A percentile compares a stretch with the other conserved stretches of the same genome.
These are phyloP conservation scores for Zaprionus inermis DNA, from an alignment of 1,140 invertebrate species.

Conservation along the genomic window DNA sequence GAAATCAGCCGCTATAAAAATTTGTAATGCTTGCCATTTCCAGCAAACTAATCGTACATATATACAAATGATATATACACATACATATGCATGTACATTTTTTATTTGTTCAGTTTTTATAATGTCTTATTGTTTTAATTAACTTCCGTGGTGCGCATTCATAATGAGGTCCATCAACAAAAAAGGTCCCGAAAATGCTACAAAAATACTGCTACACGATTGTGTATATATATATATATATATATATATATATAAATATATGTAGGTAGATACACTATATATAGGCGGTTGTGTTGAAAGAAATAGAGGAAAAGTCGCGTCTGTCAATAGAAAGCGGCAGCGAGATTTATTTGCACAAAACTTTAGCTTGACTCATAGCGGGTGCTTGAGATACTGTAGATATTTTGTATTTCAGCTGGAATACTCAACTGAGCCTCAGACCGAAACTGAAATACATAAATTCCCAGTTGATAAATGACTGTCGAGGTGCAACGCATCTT, in stretches of 20 bases:
- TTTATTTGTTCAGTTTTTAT: conserved; percentile 49
- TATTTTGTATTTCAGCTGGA: conserved; percentile 3
- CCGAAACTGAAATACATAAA: conserved; percentile 56
- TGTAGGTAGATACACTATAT: not conserved
- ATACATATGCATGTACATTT: conserved; percentile 23
- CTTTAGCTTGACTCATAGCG: conserved; percentile 23
- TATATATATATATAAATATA: no score
- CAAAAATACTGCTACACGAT: no score
- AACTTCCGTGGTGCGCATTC: conserved; percentile 65
- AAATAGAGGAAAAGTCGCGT: conserved; percentile 28
- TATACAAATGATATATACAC: not conserved
- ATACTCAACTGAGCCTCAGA: not conserved
- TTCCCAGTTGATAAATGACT: conserved; percentile 59
- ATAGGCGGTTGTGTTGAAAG: conserved; percentile 14
- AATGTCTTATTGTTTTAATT: conserved; percentile 68
- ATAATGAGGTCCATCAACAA: conserved; percentile 61
- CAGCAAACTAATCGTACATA: conserved; percentile 26
- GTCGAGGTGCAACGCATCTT: conserved; percentile 44
- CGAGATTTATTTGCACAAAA: conserved; percentile 23
- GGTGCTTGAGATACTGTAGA: conserved; percentile 4
- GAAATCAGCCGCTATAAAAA: conserved; percentile 26
- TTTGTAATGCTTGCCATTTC: conserved; percentile 40
- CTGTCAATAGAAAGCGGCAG: conserved; percentile 44
- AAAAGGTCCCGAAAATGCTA: conserved; percentile 48
- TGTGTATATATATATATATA: no score